Evolutionary conservation across 2,797 vertebrate genomes (phyloP).

Genomic region (Peromyscus attwateri): DNA sequence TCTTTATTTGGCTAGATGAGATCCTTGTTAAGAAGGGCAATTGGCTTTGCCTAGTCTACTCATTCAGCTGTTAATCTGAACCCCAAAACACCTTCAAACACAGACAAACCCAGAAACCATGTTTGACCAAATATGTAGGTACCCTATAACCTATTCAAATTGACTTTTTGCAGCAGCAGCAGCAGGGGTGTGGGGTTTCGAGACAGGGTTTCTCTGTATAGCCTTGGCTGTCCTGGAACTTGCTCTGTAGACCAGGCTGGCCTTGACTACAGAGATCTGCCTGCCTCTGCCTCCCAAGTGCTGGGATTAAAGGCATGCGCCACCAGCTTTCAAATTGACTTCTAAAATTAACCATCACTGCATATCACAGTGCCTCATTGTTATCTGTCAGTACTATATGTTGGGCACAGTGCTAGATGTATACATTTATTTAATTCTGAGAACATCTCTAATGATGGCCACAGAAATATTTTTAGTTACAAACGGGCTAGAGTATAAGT

Average conservation of each 20-base stretch:
- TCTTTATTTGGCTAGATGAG: conserved; percentile 5
- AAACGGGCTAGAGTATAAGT: not conserved
- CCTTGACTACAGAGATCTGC: not conserved
- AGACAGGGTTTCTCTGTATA: not conserved
- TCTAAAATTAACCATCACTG: conserved; percentile 11
- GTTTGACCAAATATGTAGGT: not conserved
- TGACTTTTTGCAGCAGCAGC: not conserved
- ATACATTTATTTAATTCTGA: conserved; percentile 31
- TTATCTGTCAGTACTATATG: not conserved
- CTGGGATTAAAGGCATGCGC: not conserved
- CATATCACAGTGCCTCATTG: not conserved
- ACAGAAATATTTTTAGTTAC: conserved; percentile 10
- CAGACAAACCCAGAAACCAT: not conserved
- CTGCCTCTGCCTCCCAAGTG: not conserved
- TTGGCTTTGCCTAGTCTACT: conserved; percentile 16
- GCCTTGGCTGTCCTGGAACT: not conserved
- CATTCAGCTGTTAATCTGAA: not conserved
- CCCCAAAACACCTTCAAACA: not conserved
- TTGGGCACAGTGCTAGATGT: not conserved
- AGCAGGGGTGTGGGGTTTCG: not conserved
- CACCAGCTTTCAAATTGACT: not conserved
- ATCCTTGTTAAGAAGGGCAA: not conserved
- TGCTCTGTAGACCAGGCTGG: not conserved
- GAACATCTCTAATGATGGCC: not conserved
- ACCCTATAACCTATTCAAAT: not conserved